Conservation (phyloP, 1,140 invertebrate genomes). For the Listronotus bonariensis region DNA sequence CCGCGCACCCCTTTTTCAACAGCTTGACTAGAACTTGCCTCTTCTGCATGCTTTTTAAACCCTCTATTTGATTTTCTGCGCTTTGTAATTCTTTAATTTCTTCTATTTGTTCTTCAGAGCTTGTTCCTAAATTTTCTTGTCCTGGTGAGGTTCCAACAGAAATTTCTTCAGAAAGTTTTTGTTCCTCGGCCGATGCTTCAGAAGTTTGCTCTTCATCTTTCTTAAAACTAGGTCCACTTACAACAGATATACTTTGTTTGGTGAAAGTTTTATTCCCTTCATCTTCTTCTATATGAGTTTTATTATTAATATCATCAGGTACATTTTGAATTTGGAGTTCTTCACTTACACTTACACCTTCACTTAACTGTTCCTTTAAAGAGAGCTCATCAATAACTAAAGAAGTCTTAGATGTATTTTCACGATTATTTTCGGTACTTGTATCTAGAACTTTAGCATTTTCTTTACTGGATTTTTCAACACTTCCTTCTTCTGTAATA, state of each 20-base stretch:
- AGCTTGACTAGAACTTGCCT: too few species aligned
- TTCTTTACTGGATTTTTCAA: neutral
- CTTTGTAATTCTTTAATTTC: neutral
- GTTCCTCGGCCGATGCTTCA: neutral
- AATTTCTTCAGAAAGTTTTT: neutral
- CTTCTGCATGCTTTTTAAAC: too few species aligned
- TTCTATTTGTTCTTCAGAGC: neutral
- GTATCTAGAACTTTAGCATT: neutral
- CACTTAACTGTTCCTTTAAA: too few species aligned
- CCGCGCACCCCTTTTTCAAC: too few species aligned
- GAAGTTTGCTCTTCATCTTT: too few species aligned
- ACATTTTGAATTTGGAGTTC: neutral
- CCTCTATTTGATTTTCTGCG: neutral
- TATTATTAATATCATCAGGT: constrained; percentile 2
- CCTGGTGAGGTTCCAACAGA: neutral
- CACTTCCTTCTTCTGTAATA: neutral
- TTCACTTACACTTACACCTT: constrained; percentile 1
- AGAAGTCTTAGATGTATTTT: too few species aligned
- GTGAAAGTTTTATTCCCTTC: neutral
- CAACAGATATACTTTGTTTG: neutral
- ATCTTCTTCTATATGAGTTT: neutral
- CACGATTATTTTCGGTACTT: neutral
- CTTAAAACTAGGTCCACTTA: too few species aligned
- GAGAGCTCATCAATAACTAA: too few species aligned
- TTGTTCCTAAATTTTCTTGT: neutral